phyloP scores from a whole-genome alignment of 37 sponge, comb jelly and placozoan species.

The Halisarca cf. caerulea region DNA sequence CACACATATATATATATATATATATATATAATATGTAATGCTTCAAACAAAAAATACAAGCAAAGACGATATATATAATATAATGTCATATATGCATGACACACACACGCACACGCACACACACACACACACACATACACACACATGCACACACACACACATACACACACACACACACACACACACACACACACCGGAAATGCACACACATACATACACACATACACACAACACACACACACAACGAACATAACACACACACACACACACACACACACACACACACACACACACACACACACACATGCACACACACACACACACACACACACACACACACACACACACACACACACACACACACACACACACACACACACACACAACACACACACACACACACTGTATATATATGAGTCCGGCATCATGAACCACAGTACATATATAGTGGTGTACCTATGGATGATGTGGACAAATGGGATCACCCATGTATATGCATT shows the following conservation, averaged over 20 bases:
- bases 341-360: conserved; percentile 22
- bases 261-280: conserved; percentile 85
- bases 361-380: conserved; percentile 5
- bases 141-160: conserved; percentile 55
- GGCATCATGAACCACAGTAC: too few relatives aligned
- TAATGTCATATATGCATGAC: too few relatives aligned
- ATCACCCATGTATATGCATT: too few relatives aligned
- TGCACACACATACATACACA: too few relatives aligned
- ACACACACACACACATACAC: conserved; percentile 16
- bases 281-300: conserved; percentile 44
- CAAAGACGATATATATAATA: too few relatives aligned
- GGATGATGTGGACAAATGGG: too few relatives aligned
- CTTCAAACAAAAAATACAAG: too few relatives aligned
- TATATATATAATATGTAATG: background rate
- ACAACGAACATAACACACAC: too few relatives aligned
- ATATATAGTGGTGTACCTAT: too few relatives aligned
- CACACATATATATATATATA: background rate
- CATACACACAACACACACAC: background rate
- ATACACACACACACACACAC: conserved; percentile 94
- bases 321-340: background rate
- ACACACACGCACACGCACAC: conserved; percentile 17
- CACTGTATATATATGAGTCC: too few relatives aligned
- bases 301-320: too few relatives aligned
- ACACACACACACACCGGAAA: conserved; percentile 68
- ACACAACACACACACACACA: too few relatives aligned